Conservation (phyloP, 2,888 invertebrate genomes). For the Ypsolopha sequella region DNA sequence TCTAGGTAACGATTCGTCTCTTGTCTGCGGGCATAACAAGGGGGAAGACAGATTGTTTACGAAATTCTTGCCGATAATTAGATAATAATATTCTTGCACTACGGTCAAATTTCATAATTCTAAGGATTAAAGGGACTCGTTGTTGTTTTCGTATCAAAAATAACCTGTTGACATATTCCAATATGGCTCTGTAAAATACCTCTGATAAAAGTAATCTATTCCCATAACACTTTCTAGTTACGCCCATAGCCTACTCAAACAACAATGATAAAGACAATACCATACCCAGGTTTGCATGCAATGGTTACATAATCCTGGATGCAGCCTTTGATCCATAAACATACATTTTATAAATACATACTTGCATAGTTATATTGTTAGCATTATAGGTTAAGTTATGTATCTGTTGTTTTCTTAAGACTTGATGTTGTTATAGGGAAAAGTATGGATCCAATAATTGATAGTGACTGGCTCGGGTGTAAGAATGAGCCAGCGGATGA, state of each 20-base stretch:
- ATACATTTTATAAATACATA: not conserved
- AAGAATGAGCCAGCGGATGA: conserved; percentile 54
- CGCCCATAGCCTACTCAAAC: too few species aligned
- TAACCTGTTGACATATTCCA: conserved; percentile 46
- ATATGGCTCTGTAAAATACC: conserved; percentile 35
- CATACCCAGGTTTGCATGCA: conserved; percentile 10
- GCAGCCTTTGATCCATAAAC: not conserved
- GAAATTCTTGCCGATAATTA: conserved; percentile 1
- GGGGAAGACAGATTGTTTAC: not conserved
- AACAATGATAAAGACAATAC: too few species aligned
- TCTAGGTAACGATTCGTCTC: conserved; percentile 1
- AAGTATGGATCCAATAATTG: conserved; percentile 55
- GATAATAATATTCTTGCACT: not conserved
- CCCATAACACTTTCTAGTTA: too few species aligned
- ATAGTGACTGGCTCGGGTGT: conserved; percentile 50
- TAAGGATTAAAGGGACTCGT: not conserved
- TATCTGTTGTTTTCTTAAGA: not conserved
- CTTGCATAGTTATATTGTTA: not conserved
- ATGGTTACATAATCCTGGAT: conserved; percentile 3
- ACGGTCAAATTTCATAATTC: not conserved
- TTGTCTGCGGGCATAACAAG: not conserved
- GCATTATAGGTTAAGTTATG: not conserved
- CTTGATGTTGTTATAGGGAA: not conserved
- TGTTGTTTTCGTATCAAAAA: conserved; percentile 1
- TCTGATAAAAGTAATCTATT: too few species aligned